A percentile compares a stretch with the other conserved stretches of the same genome.
These are phyloP conservation scores for Akabosia matsudoensis DNA, from an alignment of 1,140 invertebrate species.

Conservation along the genomic window DNA sequence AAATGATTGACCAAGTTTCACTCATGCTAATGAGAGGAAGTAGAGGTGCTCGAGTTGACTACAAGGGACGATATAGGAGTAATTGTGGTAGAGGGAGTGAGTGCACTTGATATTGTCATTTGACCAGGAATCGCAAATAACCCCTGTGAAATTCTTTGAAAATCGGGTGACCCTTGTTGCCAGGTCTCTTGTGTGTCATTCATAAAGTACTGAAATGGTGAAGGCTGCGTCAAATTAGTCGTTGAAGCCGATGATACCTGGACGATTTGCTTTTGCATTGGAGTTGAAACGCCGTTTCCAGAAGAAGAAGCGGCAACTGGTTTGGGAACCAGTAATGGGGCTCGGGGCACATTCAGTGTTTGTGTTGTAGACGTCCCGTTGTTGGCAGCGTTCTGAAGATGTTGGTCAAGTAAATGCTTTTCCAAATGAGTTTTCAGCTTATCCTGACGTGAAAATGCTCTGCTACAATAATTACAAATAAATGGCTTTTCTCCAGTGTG, in stretches of 20 bases:
- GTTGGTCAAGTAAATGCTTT: conserved; percentile 31
- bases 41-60: background rate
- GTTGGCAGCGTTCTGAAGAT: background rate
- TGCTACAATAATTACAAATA: conserved; percentile 32
- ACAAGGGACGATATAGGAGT: background rate
- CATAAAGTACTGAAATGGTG: background rate
- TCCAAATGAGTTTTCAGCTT: conserved; percentile 41
- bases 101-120: background rate
- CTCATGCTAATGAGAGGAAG: too few relatives aligned
- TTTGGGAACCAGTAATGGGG: background rate
- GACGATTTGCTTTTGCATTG: background rate
- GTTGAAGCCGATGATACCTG: background rate
- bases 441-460: conserved; percentile 37
- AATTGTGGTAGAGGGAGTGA: background rate
- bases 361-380: too few relatives aligned
- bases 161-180: background rate
- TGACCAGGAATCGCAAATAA: background rate
- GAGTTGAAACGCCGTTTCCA: background rate
- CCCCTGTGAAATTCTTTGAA: background rate
- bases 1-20: too few relatives aligned
- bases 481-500: conserved; percentile 44
- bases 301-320: background rate
- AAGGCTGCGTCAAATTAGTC: background rate
- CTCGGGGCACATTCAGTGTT: too few relatives aligned
- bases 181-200: background rate